These are phyloP conservation scores for Lacerta viridis DNA, from an alignment of 2,797 vertebrate species.

Conservation along the genomic window DNA sequence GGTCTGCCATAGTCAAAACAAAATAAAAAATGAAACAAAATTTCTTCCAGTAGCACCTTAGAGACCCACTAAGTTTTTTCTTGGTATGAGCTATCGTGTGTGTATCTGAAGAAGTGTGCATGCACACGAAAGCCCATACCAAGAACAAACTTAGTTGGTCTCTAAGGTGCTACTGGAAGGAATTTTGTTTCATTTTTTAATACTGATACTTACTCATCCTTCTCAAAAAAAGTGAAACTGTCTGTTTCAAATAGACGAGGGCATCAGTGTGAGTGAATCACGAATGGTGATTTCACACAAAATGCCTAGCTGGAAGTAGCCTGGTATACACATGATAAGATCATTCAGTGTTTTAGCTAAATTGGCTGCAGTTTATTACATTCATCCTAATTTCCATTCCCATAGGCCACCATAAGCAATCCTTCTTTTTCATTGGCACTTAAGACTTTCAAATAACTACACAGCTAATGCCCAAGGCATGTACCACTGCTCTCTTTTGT, in stretches of 20 bases:
- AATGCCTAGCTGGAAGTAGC: neutral
- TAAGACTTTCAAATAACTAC: constrained; percentile 46
- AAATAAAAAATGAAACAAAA: too few species aligned
- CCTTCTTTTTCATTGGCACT: constrained; percentile 43
- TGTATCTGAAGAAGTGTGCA: too few species aligned
- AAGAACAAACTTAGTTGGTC: too few species aligned
- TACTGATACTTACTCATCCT: neutral
- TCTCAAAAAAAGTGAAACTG: too few species aligned
- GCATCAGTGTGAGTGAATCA: too few species aligned
- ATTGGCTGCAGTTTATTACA: constrained; percentile 48
- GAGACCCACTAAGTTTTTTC: too few species aligned
- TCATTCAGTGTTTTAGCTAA: constrained; percentile 50
- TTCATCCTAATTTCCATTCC: constrained; percentile 44
- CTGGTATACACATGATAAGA: constrained; percentile 26
- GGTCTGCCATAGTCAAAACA: too few species aligned
- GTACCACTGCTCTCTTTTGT: neutral
- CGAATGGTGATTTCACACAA: neutral
- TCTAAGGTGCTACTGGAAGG: too few species aligned
- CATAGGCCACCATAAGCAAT: constrained; percentile 39
- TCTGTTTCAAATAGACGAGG: too few species aligned
- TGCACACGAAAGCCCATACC: too few species aligned
- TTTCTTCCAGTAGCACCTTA: too few species aligned
- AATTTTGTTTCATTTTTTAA: neutral
- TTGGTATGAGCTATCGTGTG: too few species aligned
- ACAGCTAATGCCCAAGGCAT: constrained; percentile 45